phyloP scores from a whole-genome alignment of 2,797 vertebrate genomes.

The Synaphobranchus kaupii region DNA sequence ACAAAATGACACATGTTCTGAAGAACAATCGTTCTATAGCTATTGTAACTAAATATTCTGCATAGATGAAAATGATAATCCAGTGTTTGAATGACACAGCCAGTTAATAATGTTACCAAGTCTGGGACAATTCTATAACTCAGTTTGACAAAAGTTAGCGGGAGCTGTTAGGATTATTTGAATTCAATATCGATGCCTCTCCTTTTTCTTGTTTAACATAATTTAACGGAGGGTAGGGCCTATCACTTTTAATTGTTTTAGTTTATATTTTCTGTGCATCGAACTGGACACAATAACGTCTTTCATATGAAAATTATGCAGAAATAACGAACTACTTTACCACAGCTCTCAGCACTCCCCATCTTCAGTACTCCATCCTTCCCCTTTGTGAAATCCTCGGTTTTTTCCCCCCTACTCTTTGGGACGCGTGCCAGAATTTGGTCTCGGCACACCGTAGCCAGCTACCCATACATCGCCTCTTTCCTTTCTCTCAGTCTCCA shows the following conservation, averaged over 20 bases:
- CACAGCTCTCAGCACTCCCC: constrained; percentile 56
- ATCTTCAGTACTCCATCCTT: constrained; percentile 35
- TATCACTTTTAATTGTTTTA: neutral
- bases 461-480: constrained; percentile 22
- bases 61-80: neutral
- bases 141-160: neutral
- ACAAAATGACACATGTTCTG: neutral
- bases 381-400: constrained; percentile 66
- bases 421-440: constrained; percentile 61
- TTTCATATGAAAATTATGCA: neutral
- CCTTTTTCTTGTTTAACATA: neutral
- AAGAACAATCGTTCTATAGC: neutral
- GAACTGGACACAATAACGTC: neutral
- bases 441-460: constrained; percentile 59
- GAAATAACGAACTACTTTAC: constrained; percentile 36
- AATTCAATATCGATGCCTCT: neutral
- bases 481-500: constrained; percentile 31
- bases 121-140: neutral
- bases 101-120: neutral
- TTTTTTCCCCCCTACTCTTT: constrained; percentile 53
- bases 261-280: neutral
- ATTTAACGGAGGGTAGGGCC: neutral
- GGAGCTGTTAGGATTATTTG: neutral
- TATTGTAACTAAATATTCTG: neutral
- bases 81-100: neutral